phyloP scores from a whole-genome alignment of 1,140 invertebrate genomes.

The Chrysoperla carnea region DNA sequence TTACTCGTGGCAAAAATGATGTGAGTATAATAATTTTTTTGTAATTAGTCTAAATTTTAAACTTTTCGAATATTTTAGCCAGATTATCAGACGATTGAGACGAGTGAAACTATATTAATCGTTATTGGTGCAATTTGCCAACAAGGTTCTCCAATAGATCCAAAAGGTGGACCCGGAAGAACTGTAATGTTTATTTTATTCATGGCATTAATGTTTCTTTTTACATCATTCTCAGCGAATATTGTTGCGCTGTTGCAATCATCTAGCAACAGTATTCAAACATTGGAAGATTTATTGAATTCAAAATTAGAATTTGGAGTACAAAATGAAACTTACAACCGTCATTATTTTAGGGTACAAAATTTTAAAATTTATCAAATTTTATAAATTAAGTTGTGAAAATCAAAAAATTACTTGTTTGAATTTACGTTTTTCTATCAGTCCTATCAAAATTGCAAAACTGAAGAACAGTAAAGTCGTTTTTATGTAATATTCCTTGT shows the following conservation, averaged over 20 bases:
- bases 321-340: conserved; percentile 36
- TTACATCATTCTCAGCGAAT: conserved; percentile 19
- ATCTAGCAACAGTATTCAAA: conserved; percentile 23
- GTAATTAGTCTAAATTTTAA: too few relatives aligned
- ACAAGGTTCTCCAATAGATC: conserved; percentile 1
- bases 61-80: too few relatives aligned
- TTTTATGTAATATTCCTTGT: too few relatives aligned
- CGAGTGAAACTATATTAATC: too few relatives aligned
- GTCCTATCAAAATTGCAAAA: too few relatives aligned
- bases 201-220: conserved; percentile 16
- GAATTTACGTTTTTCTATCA: too few relatives aligned
- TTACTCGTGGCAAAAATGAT: background rate
- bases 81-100: too few relatives aligned
- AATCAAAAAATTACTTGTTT: too few relatives aligned
- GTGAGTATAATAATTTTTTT: background rate
- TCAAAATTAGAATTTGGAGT: conserved; percentile 30
- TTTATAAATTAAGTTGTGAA: too few relatives aligned
- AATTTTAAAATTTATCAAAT: background rate
- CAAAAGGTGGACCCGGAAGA: conserved; percentile 8
- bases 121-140: background rate
- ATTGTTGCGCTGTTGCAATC: conserved; percentile 28
- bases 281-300: conserved; percentile 20
- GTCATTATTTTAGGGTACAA: conserved; percentile 36
- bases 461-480: too few relatives aligned
- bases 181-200: conserved; percentile 16